phyloP scores from a whole-genome alignment of 2,888 invertebrate genomes.

The Mythimna ferrago region DNA sequence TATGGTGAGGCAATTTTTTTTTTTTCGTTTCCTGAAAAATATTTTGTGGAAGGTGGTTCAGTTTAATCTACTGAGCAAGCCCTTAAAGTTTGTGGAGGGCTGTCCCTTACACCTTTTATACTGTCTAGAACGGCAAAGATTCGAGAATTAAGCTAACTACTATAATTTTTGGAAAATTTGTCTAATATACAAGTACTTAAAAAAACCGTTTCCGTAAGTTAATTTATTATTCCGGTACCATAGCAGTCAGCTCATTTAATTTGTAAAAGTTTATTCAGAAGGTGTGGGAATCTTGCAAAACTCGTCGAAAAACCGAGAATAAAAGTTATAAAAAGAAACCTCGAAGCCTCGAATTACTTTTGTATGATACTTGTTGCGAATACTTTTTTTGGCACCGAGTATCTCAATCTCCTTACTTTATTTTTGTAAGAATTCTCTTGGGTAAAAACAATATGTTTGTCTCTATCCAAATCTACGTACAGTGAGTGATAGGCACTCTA shows the following conservation, averaged over 20 bases:
- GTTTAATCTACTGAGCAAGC: no score
- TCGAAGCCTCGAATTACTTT: constrained; percentile 26
- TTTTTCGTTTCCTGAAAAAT: no score
- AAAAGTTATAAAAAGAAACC: constrained; percentile 14
- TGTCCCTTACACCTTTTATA: no score
- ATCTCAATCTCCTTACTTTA: constrained; percentile 25
- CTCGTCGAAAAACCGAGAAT: constrained; percentile 2
- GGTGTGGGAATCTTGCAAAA: neutral
- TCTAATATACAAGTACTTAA: no score
- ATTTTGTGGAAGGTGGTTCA: no score
- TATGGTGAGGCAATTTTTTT: no score
- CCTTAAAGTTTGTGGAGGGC: no score
- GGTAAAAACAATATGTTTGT: constrained; percentile 4
- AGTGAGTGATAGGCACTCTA: neutral
- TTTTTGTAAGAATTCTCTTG: constrained; percentile 17
- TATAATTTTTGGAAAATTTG: neutral
- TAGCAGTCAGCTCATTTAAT: neutral
- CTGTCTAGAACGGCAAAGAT: neutral
- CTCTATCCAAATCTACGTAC: neutral
- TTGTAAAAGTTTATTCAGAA: constrained; percentile 19
- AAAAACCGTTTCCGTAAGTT: no score
- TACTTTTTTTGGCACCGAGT: constrained; percentile 10
- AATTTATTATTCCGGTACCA: neutral
- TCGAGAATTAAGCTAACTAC: neutral
- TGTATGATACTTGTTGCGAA: constrained; percentile 27